Evolutionary conservation across 2,888 invertebrate genomes (phyloP).

Genomic region (Piscicola geometra): DNA sequence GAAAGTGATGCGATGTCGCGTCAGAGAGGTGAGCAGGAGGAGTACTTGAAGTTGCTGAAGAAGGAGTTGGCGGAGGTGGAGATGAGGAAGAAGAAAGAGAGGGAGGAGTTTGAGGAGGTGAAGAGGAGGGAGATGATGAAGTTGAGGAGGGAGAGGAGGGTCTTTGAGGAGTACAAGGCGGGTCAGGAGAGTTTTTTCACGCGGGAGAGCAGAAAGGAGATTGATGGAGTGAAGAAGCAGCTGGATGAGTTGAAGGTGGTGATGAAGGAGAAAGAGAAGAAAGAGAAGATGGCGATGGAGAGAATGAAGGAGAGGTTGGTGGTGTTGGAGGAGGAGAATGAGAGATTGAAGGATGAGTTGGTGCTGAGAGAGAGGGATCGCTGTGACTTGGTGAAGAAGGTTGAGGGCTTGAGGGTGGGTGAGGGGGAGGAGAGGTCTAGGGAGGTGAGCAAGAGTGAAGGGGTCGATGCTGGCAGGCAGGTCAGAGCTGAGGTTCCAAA

Average conservation of each 20-base stretch:
- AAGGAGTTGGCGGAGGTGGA: slow-evolving; percentile 54
- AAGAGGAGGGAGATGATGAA: slow-evolving; percentile 54
- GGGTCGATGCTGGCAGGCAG: too few species aligned
- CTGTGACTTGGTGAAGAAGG: background rate
- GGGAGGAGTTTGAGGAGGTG: slow-evolving; percentile 51
- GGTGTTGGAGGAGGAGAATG: slow-evolving; percentile 52
- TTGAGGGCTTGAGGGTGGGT: background rate
- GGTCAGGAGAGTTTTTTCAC: slow-evolving; percentile 47
- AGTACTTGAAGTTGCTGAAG: slow-evolving; percentile 48
- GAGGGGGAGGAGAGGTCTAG: background rate
- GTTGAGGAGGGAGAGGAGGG: slow-evolving; percentile 49
- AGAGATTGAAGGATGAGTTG: slow-evolving; percentile 52
- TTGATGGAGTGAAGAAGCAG: slow-evolving; percentile 51
- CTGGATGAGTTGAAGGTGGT: slow-evolving; percentile 53
- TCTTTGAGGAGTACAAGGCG: slow-evolving; percentile 55
- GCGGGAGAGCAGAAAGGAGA: slow-evolving; percentile 55
- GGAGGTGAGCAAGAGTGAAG: too few species aligned
- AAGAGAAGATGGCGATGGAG: slow-evolving; percentile 51
- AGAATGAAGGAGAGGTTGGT: slow-evolving; percentile 51
- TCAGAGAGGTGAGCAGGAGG: slow-evolving; percentile 47
- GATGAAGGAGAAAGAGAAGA: slow-evolving; percentile 52
- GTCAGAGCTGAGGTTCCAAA: too few species aligned
- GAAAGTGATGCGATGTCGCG: slow-evolving; percentile 52
- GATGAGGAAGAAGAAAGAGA: slow-evolving; percentile 51
- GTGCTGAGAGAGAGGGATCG: slow-evolving; percentile 49